Conservation (phyloP, 2,888 invertebrate species). For the Lepidonotus clava region DNA sequence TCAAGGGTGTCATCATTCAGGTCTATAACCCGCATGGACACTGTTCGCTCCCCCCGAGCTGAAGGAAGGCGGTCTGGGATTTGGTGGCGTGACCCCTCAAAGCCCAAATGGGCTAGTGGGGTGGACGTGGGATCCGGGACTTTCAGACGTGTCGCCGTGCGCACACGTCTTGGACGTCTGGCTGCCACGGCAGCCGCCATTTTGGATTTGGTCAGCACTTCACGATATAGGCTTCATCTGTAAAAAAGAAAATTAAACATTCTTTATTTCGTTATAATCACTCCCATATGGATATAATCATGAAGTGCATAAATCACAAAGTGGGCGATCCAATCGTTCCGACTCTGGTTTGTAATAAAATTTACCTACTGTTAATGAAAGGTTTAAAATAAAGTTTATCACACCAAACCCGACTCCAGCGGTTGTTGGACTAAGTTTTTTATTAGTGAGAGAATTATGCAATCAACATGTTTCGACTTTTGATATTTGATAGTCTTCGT, state of each 20-base stretch:
- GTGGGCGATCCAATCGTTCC: neutral
- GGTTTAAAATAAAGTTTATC: neutral
- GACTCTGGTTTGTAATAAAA: neutral
- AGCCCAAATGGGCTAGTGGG: slow-evolving; percentile 75
- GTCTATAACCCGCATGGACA: slow-evolving; percentile 74
- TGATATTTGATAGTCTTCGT: too few relatives aligned
- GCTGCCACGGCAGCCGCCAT: neutral
- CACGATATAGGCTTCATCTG: neutral
- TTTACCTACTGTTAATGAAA: neutral
- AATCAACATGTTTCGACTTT: too few relatives aligned
- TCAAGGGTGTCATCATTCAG: slow-evolving; percentile 70
- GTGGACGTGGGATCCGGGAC: neutral
- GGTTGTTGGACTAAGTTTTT: neutral
- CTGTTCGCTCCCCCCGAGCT: slow-evolving; percentile 65
- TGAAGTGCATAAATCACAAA: neutral
- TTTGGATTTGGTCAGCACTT: neutral
- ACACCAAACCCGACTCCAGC: neutral
- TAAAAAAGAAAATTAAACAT: neutral
- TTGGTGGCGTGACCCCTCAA: slow-evolving; percentile 75
- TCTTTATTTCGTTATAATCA: too few relatives aligned
- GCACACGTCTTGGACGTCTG: neutral
- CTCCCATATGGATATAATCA: neutral
- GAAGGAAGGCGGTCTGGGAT: slow-evolving; percentile 76
- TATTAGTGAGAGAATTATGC: too few relatives aligned
- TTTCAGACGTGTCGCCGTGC: neutral